Evolutionary conservation across 2,888 invertebrate species (phyloP), one percentile per base, ranked within the genome.

Genomic region (Rhagonycha fulva): DNA sequence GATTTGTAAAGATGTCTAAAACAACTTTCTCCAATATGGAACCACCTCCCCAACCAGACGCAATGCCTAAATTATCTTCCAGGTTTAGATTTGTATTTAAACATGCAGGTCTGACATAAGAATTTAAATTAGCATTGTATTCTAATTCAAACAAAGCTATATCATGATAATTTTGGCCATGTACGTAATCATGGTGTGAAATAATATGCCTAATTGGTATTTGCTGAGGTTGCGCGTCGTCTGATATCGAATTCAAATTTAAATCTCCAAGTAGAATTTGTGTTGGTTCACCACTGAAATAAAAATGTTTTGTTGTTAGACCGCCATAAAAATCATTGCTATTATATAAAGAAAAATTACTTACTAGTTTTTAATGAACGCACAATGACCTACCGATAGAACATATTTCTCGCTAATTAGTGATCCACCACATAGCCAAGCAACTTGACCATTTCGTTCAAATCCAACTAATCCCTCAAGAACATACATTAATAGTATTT

Each of bases 321-420:
- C n/a, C n/a, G n/a, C n/a, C n/a, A n/a, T n/a, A n/a, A n/a, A n/a
- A n/a, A n/a, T n/a, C n/a, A n/a, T n/a, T n/a, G n/a, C n/a, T n/a
- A n/a, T n/a, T n/a, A n/a, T n/a, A n/a, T n/a, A n/a, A n/a, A n/a
- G n/a, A n/a, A n/a, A n/a, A n/a, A n/a, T n/a, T n/a, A n/a, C 78
- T 81, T 79, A 81, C 81, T 70, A 60, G 14, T 71, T 12, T 71
- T 69, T 61, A 72, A 19, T 82, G 80, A 79, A 78, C 32, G 87
- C 79, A 79, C 92, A 92, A 82, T 92, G 92, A 0, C 91, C 92
- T 4, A 92, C 92, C 0, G 92, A 91, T 11, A 92, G 82, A 3
- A 93, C 87, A 84, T 88, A 91, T 66, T 85, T 84, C 5, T 89
- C 87, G 70, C 90, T 90, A 28, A 93, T 88, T 32, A 93, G 83